Percentiles rank a stretch among this genome's conserved stretches.
phyloP scores from a whole-genome alignment of 2,797 vertebrate species.

The Ciconia nigra region DNA sequence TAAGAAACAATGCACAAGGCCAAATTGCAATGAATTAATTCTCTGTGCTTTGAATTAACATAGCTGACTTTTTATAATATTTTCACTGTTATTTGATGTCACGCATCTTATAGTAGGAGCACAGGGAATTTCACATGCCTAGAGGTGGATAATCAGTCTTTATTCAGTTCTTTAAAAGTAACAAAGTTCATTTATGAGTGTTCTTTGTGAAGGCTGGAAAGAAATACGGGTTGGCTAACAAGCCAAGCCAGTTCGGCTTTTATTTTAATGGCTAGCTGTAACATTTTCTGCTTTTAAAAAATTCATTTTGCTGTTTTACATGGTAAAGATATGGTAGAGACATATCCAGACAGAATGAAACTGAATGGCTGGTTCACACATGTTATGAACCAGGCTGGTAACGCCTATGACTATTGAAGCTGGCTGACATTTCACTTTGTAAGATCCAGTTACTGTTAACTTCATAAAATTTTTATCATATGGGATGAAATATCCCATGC shows the following conservation, averaged over 20 bases:
- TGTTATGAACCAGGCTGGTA: background rate
- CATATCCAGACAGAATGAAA: background rate
- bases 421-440: background rate
- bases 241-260: background rate
- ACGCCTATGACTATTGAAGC: background rate
- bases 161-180: background rate
- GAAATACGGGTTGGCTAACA: background rate
- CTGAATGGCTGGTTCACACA: background rate
- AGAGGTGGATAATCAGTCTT: constrained; percentile 26
- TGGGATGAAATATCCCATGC: background rate
- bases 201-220: background rate
- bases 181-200: background rate
- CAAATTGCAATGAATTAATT: background rate
- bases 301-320: background rate
- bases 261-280: background rate
- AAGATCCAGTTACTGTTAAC: constrained; percentile 10
- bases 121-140: background rate
- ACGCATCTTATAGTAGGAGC: background rate
- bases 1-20: background rate
- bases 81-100: background rate
- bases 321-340: background rate
- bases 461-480: constrained; percentile 14
- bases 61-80: background rate
- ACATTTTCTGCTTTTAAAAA: background rate
- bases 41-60: constrained; percentile 16